A percentile compares a stretch with the other conserved stretches of the same genome.
These are phyloP conservation scores for Rhincodon typus DNA, from an alignment of 2,797 vertebrate species.

Conservation along the genomic window DNA sequence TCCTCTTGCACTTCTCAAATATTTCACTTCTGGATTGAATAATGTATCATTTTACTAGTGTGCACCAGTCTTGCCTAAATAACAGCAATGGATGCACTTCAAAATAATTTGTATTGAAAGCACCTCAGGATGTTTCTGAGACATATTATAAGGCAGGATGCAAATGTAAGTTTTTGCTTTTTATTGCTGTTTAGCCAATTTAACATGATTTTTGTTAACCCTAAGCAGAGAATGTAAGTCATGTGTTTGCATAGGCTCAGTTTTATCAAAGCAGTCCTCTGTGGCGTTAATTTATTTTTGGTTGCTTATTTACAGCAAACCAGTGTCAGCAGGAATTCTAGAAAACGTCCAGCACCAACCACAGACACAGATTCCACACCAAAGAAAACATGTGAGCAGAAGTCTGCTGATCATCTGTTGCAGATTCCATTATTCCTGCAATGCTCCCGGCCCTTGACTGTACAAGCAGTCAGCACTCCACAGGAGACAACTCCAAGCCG, in stretches of 20 bases:
- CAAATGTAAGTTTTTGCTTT: neutral
- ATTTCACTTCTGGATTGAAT: neutral
- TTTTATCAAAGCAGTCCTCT: neutral
- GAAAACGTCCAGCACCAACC: constrained; percentile 69
- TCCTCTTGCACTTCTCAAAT: neutral
- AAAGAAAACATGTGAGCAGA: constrained; percentile 63
- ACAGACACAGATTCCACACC: constrained; percentile 66
- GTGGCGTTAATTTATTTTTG: neutral
- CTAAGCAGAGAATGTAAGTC: neutral
- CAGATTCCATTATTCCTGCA: constrained; percentile 50
- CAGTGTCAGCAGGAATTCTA: constrained; percentile 60
- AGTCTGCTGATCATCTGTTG: constrained; percentile 58
- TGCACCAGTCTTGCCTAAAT: neutral
- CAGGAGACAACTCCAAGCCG: constrained; percentile 70
- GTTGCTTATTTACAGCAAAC: constrained; percentile 48
- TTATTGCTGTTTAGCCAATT: neutral
- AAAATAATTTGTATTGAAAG: neutral
- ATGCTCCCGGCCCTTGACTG: constrained; percentile 50
- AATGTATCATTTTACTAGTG: too few species aligned
- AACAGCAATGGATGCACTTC: neutral
- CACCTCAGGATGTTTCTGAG: constrained; percentile 8
- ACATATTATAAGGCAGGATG: neutral
- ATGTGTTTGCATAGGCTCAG: neutral
- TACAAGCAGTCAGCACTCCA: constrained; percentile 49
- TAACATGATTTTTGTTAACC: neutral